Evolutionary conservation across 2,113 vertebrate genomes (phyloP), one percentile per base, ranked within the genome.

Genomic region (Puntigrus tetrazona): DNA sequence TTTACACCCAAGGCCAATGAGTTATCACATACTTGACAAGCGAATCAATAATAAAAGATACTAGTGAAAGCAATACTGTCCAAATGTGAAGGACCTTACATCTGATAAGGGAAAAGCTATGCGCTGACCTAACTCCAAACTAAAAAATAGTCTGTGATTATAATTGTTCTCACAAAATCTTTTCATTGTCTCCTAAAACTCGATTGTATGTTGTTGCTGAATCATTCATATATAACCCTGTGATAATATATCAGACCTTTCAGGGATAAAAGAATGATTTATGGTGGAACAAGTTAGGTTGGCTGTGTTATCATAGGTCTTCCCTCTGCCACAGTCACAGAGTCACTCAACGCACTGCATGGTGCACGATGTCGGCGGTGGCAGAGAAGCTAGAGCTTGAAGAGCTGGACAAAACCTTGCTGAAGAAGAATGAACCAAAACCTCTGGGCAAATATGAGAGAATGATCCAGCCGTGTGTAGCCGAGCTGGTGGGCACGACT

Each of bases 391-490:
- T 93, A 81, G 92, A 92, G 78, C 88, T 93, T 45, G 89, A 89
- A 1, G 85, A 89, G n/a, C 3, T 82, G 1, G 87, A 92, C 18
- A 85, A 52, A 10, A 77, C 88, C 41, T 79, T 90, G 1, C 88
- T 92, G 86, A 82, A 89, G 18, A 86, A 86, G 9, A 90, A 88
- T 25, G 2, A 31, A 0, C 9, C 84, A 3, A 86, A 25, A 72
- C 73, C 70, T 18, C 84, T 27, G 16, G 91, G 80, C 89, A 92
- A 27, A 13, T 94, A 85, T 0, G 94, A 94, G 82, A 90, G n/a
- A 3, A 5, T 92, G 27, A 78, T 91, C 67, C 94, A 95, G 89
- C 94, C 94, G 5, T 94, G 93, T 84, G 63, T 93, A 52, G 94
- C 91, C 0, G 94, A 95, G 88, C 25, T 93, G 0, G 67, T 95